These are phyloP conservation scores for Helicoverpa zea DNA, from an alignment of 1,140 invertebrate genomes.

Conservation along the genomic window DNA sequence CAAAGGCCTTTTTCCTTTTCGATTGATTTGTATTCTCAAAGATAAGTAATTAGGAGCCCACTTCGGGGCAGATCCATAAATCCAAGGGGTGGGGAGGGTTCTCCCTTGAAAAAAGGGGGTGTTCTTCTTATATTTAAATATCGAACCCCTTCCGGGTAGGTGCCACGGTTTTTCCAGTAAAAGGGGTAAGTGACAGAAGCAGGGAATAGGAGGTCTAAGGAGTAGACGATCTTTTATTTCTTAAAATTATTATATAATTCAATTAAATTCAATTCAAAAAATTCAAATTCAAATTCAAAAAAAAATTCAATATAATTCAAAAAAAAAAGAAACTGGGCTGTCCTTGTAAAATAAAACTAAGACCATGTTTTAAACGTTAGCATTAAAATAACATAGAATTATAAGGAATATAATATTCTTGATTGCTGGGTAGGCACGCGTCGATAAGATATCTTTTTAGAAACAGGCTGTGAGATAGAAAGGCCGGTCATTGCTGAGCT, in stretches of 20 bases:
- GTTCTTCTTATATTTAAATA: conserved; percentile 87
- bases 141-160: conserved; percentile 85
- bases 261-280: too few species aligned
- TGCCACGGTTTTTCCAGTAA: conserved; percentile 86
- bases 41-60: conserved; percentile 85
- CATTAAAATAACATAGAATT: too few species aligned
- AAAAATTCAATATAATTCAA: too few species aligned
- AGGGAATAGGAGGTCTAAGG: conserved; percentile 65
- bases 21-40: conserved; percentile 85
- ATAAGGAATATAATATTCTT: too few species aligned
- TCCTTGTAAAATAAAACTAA: too few species aligned
- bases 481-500: too few species aligned
- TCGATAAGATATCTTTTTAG: too few species aligned
- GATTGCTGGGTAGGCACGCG: too few species aligned
- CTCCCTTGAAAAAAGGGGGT: conserved; percentile 83
- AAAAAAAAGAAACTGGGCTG: too few species aligned
- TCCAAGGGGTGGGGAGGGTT: conserved; percentile 71
- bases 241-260: conserved; percentile 24
- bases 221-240: conserved; percentile 55
- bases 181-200: conserved; percentile 86
- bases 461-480: too few species aligned
- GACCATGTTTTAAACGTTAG: too few species aligned
- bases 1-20: conserved; percentile 63
- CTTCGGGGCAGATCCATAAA: conserved; percentile 84
- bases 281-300: too few species aligned